Conservation (phyloP, 1,140 invertebrate species). For the Drosophila jambulina region DNA sequence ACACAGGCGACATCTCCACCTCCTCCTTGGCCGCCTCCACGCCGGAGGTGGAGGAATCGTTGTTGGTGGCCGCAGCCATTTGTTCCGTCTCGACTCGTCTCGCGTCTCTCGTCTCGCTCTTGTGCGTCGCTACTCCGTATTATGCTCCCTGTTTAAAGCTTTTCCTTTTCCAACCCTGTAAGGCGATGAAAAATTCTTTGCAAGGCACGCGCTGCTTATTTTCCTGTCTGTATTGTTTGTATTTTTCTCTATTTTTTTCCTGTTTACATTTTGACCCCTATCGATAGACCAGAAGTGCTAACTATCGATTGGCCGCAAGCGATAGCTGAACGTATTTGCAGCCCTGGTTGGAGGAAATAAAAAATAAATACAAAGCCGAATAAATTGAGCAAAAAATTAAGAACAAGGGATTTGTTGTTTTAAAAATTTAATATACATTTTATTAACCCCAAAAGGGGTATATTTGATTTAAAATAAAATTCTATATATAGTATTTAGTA, state of each 20-base stretch:
- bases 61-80: slow-evolving; percentile 73
- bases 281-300: slow-evolving; percentile 33
- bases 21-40: slow-evolving; percentile 68
- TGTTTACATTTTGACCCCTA: slow-evolving; percentile 71
- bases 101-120: slow-evolving; percentile 22
- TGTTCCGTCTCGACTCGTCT: slow-evolving; percentile 28
- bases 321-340: not conserved
- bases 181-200: slow-evolving; percentile 41
- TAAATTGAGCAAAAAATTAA: not conserved
- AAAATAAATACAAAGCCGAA: slow-evolving; percentile 1
- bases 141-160: not conserved
- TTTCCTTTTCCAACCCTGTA: not conserved
- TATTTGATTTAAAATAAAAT: too few species aligned
- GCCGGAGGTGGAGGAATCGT: slow-evolving; percentile 53
- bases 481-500: too few species aligned
- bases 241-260: slow-evolving; percentile 79
- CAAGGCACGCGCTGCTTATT: slow-evolving; percentile 69
- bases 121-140: slow-evolving; percentile 25
- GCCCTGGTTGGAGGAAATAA: slow-evolving; percentile 5
- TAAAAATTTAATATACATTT: too few species aligned
- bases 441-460: too few species aligned
- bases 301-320: slow-evolving; percentile 17
- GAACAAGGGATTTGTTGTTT: not conserved
- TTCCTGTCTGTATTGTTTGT: slow-evolving; percentile 80
- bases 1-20: slow-evolving; percentile 41